Evolutionary conservation across 2,888 invertebrate genomes (phyloP).

Genomic region (Melinaea marsaeus): DNA sequence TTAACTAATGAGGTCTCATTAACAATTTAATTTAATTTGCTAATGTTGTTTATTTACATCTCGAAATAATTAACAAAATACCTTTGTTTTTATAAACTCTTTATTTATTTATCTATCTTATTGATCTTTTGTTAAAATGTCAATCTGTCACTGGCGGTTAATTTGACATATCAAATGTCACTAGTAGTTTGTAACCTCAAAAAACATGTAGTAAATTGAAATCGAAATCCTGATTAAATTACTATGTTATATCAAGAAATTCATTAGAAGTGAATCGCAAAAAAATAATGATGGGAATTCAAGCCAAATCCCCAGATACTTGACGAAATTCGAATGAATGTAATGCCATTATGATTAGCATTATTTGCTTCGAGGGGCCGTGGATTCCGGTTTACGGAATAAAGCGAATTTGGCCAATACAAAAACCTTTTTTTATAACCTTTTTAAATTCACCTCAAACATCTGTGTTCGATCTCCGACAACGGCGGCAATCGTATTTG

Average conservation of each 20-base stretch:
- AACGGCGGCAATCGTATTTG: conserved; percentile 69
- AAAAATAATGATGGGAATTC: conserved; percentile 55
- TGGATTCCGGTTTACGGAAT: conserved; percentile 73
- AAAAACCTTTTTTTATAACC: conserved; percentile 54
- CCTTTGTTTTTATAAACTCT: too few species aligned
- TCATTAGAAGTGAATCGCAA: conserved; percentile 49
- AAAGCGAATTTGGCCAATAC: conserved; percentile 69
- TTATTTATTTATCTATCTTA: too few species aligned
- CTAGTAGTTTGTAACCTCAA: too few species aligned
- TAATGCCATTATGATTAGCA: conserved; percentile 77
- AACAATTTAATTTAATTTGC: too few species aligned
- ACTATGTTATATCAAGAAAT: conserved; percentile 61
- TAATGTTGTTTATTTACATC: too few species aligned
- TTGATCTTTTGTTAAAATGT: too few species aligned
- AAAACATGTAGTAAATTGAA: not conserved
- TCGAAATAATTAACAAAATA: too few species aligned
- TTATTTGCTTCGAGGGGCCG: conserved; percentile 68
- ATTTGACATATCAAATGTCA: too few species aligned
- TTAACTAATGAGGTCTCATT: too few species aligned
- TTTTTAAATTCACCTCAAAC: conserved; percentile 66
- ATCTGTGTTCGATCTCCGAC: conserved; percentile 62
- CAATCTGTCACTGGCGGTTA: too few species aligned
- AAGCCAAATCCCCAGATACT: conserved; percentile 61
- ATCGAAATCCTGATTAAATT: conserved; percentile 50
- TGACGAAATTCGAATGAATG: conserved; percentile 74